Evolutionary conservation across 2,797 vertebrate genomes (phyloP), one percentile per base, ranked within the genome.

Genomic region (Leptatherina wallacei): DNA sequence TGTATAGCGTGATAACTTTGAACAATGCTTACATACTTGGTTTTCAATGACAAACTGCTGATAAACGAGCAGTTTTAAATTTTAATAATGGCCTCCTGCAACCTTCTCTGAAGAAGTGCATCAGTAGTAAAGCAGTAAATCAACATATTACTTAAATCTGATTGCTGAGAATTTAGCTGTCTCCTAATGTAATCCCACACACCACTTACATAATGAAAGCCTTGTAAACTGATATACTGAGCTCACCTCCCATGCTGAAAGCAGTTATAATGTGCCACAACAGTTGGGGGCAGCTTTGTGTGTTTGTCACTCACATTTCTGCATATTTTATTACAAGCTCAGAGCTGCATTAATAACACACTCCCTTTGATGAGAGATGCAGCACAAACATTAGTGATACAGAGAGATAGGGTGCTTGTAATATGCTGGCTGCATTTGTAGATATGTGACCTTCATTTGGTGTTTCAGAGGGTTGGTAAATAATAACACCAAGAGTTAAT

Each of bases 381-480:
- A 73, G 83, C 82, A 72, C 86, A 84, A 76, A 87, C 83, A 87
- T 78, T 83, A 75, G 79, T 65, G 88, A 91, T 87, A 85, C 78
- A 73, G 78, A 77, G 75, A 88, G 87, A 92, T 89, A 86, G 24
- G 59, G 69, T 22, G 64, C 70, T 54, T 78, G 61, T 54, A 82
- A 77, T 83, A 89, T 81, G 83, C 87, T 80, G 81, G 78, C 84
- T 88, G 90, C 85, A 81, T 85, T 87, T 89, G 76, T 83, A 90
- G 83, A 91, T 88, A 89, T 85, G 87, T 86, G 86, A 89, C 87
- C 87, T 89, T 92, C 85, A 74, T 90, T 88, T 84, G 86, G 71
- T 81, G 72, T 88, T 88, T 90, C 73, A 80, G 77, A 80, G 70
- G 75, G 59, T 65, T 85, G 81, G 72, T 91, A 84, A 91, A 89